Percentiles rank a stretch among this genome's conserved stretches.
Conservation (phyloP, 2,113 vertebrate genomes). For the Emberiza fucata region DNA sequence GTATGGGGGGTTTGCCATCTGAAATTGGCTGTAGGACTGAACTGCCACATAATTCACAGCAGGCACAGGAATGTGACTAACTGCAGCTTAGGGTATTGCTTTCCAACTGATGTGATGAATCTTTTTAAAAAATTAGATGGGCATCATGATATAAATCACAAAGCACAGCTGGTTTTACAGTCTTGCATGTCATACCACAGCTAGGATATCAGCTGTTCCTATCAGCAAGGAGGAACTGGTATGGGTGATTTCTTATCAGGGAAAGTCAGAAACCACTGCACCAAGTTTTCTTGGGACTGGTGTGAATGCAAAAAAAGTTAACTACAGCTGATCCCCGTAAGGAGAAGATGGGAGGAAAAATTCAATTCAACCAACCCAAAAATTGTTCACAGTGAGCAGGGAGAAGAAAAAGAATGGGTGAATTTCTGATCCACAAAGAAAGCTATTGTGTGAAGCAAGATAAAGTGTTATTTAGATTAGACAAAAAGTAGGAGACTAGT, state of each 20-base stretch:
- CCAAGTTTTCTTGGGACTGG: neutral
- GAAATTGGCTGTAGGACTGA: neutral
- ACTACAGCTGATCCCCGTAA: neutral
- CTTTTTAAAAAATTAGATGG: neutral
- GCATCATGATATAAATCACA: neutral
- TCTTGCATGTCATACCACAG: neutral
- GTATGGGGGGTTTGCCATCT: neutral
- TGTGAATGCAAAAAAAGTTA: neutral
- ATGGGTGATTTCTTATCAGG: neutral
- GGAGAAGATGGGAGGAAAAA: neutral
- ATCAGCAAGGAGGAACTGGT: neutral
- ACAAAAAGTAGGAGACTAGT: neutral
- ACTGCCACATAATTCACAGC: neutral
- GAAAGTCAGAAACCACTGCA: neutral
- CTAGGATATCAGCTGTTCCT: neutral
- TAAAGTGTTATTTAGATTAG: neutral
- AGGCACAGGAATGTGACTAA: neutral
- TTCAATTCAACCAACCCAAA: neutral
- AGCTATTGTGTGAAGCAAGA: neutral
- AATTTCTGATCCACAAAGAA: neutral
- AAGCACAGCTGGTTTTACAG: neutral
- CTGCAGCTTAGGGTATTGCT: neutral
- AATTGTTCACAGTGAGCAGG: neutral
- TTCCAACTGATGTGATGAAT: rapidly evolving
- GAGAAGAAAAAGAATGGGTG: neutral